Conservation (phyloP, 1,140 invertebrate genomes). For the Littorina saxatilis region DNA sequence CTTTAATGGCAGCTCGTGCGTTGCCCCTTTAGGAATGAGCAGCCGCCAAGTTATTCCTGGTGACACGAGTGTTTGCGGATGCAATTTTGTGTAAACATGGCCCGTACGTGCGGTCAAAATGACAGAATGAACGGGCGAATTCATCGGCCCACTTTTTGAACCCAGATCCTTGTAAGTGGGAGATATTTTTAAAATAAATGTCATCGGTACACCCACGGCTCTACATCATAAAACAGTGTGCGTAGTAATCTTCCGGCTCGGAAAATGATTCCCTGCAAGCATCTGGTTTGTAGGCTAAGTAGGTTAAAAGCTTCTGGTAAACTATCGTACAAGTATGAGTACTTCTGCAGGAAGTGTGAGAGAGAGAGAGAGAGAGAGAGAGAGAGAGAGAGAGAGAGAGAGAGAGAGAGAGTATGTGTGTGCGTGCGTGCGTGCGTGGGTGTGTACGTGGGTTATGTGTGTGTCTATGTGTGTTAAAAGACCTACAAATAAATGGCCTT, state of each 20-base stretch:
- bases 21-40: too few relatives aligned
- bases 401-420: not conserved
- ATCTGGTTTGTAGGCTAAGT: not conserved
- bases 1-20: too few relatives aligned
- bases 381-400: not conserved
- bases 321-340: not conserved
- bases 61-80: too few relatives aligned
- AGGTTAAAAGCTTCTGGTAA: not conserved
- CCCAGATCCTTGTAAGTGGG: too few relatives aligned
- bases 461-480: too few relatives aligned
- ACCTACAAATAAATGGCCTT: too few relatives aligned
- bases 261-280: not conserved
- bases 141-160: too few relatives aligned
- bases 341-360: not conserved
- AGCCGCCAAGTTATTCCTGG: too few relatives aligned
- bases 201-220: not conserved
- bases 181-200: too few relatives aligned
- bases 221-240: not conserved
- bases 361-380: not conserved
- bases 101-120: too few relatives aligned
- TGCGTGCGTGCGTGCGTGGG: not conserved
- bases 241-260: not conserved
- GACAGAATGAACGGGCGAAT: too few relatives aligned
- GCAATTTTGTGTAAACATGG: too few relatives aligned
- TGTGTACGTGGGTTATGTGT: not conserved